These are phyloP conservation scores for Myopa testacea DNA, from an alignment of 2,888 invertebrate species.

Conservation along the genomic window DNA sequence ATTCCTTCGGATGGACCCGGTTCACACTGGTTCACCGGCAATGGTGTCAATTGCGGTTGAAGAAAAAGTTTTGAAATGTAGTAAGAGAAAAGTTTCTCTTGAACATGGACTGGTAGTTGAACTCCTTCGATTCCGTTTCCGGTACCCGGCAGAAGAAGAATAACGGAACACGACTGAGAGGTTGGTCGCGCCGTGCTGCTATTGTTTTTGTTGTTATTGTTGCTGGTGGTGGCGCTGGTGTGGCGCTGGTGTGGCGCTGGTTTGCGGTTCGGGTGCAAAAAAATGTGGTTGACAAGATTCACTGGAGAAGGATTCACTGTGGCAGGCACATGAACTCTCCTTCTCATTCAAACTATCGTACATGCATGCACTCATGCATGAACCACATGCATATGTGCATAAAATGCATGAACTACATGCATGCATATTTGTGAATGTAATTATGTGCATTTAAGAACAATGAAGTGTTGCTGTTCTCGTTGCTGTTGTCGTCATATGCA, in stretches of 20 bases:
- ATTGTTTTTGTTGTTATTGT: not conserved
- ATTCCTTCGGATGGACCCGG: not conserved
- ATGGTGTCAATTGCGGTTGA: conserved; percentile 32
- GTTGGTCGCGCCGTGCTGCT: not conserved
- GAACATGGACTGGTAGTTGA: not conserved
- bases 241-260: too few relatives aligned
- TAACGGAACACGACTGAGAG: not conserved
- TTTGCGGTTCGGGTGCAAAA: not conserved
- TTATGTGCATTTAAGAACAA: conserved; percentile 18
- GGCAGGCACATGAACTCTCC: not conserved
- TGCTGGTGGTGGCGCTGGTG: not conserved
- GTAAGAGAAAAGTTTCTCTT: not conserved
- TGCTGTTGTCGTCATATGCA: not conserved
- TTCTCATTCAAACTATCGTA: not conserved
- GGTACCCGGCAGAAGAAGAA: not conserved
- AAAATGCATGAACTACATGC: not conserved
- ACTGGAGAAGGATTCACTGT: not conserved
- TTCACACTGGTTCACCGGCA: not conserved
- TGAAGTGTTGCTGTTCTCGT: conserved; percentile 13
- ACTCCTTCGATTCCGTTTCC: not conserved
- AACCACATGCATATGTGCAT: not conserved
- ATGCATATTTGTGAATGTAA: conserved; percentile 13
- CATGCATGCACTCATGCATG: not conserved
- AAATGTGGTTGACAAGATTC: not conserved
- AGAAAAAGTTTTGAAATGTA: not conserved